Percentiles rank a stretch among this genome's conserved stretches.
Conservation (phyloP, 2,888 invertebrate genomes). For the Drosophila testacea region DNA sequence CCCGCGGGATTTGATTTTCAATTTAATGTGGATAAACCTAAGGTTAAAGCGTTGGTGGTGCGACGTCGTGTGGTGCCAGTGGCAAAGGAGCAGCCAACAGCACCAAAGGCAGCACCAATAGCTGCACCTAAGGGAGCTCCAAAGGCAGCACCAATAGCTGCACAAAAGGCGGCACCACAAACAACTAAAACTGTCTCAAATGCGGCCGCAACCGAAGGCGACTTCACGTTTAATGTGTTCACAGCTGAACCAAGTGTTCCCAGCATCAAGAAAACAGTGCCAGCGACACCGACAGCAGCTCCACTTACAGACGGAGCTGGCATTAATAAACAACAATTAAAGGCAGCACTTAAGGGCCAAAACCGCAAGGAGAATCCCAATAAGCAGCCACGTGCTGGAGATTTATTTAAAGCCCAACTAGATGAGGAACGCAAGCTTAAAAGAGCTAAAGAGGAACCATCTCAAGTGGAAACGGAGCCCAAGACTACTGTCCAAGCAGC, state of each 20-base stretch:
- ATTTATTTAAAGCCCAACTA: constrained; percentile 63
- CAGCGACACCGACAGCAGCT: not conserved
- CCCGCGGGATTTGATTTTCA: constrained; percentile 49
- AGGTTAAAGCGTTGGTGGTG: constrained; percentile 83
- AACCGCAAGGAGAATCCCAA: constrained; percentile 78
- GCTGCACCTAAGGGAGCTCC: not conserved
- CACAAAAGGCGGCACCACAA: not conserved
- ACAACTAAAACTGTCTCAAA: not conserved
- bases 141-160: not conserved
- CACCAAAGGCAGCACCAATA: not conserved
- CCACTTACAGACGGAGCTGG: not conserved
- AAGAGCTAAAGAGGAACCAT: constrained; percentile 11
- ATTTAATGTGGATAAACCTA: constrained; percentile 66
- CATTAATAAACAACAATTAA: constrained; percentile 59
- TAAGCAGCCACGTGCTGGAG: constrained; percentile 68
- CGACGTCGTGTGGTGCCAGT: constrained; percentile 61
- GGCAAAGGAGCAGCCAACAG: not conserved
- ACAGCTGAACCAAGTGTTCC: not conserved
- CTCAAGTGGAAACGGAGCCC: not conserved
- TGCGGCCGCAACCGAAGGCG: not conserved
- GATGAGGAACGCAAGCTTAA: constrained; percentile 46
- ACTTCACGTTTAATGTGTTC: constrained; percentile 25
- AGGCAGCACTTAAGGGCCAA: constrained; percentile 58
- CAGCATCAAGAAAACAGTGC: not conserved
- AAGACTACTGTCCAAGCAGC: constrained; percentile 22